Percentiles rank a stretch among this genome's conserved stretches.
phyloP scores from a whole-genome alignment of 2,888 invertebrate genomes.

The Limulus polyphemus region DNA sequence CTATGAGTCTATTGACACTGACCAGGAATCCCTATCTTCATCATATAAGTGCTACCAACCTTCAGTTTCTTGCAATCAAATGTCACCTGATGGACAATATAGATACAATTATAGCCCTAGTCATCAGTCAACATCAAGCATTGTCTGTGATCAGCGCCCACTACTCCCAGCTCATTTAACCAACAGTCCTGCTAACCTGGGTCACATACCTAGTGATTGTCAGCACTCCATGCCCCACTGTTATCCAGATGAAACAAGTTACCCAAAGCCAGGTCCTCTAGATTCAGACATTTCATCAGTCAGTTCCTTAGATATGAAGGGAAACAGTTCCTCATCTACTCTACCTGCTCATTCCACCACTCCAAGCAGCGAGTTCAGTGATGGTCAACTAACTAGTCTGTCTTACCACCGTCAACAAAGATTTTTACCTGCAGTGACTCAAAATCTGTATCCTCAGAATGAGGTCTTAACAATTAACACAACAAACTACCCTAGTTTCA shows the following conservation, averaged over 20 bases:
- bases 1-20: neutral
- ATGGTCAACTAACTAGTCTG: neutral
- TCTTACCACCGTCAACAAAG: constrained; percentile 5
- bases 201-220: neutral
- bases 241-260: neutral
- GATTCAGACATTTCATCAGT: no score
- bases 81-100: constrained; percentile 13
- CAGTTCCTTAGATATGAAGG: no score
- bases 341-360: constrained; percentile 2
- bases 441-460: no score
- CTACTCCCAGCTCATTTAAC: constrained; percentile 13
- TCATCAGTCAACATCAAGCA: constrained; percentile 24
- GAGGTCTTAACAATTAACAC: no score
- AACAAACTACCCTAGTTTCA: constrained; percentile 6
- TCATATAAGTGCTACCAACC: constrained; percentile 1
- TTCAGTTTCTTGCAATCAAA: constrained; percentile 6
- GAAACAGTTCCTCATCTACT: no score
- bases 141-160: constrained; percentile 24
- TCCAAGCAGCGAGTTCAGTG: constrained; percentile 8
- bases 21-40: neutral
- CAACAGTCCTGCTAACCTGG: neutral
- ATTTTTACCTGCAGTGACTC: no score
- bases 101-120: constrained; percentile 21
- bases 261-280: constrained; percentile 3
- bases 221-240: no score